Base-by-base conservation (phyloP, 2,797 vertebrate genomes). In the Poeciliopsis paucimaculata region DNA sequence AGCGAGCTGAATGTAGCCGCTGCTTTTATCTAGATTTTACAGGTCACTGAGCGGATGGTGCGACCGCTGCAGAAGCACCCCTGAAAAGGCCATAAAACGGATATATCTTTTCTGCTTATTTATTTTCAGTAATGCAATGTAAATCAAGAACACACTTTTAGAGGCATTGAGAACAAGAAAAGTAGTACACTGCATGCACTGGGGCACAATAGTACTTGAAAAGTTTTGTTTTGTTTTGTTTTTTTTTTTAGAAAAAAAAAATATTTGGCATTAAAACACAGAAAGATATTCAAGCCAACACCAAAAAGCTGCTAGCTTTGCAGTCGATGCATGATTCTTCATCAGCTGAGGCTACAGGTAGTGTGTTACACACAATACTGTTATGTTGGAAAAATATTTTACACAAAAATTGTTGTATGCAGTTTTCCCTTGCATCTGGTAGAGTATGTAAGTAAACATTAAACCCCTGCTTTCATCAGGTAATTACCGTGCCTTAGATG, bases 251-350 rank as follows among this genome's bases (percentile, higher is more conserved):
- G 57, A 51, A 49, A 87, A 81, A 85, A 90, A 75, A 70, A 79
- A 86, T 92, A 93, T 96, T 96, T 95, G 95, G 95, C 93, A 92
- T 95, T 87, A 93, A 95, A 93, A 95, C 94, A 94, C 87, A 86
- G 90, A 90, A 94, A 90, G 79, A 84, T 86, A 93, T 53, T 83
- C 76, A 79, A 90, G 85, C 92, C 66, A 81, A 84, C 85, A 90
- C 73, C 26, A 77, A 90, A 60, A 86, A 91, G 84, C 87, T 92
- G 87, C 89, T 89, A 75, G 89, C 89, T 90, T 87, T 87, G 76
- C 73, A 80, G 77, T 89, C 62, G 83, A 94, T 89, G 92, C 86
- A 84, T 70, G 84, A 94, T 89, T 92, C 89, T 90, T 93, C 86
- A 89, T 87, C 80, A 88, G 88, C 90, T 84, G 82, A 91, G 77